Percentiles rank a stretch among this genome's conserved stretches.
Conservation (phyloP, 2,888 invertebrate species). For the Mactromeris polynyma region DNA sequence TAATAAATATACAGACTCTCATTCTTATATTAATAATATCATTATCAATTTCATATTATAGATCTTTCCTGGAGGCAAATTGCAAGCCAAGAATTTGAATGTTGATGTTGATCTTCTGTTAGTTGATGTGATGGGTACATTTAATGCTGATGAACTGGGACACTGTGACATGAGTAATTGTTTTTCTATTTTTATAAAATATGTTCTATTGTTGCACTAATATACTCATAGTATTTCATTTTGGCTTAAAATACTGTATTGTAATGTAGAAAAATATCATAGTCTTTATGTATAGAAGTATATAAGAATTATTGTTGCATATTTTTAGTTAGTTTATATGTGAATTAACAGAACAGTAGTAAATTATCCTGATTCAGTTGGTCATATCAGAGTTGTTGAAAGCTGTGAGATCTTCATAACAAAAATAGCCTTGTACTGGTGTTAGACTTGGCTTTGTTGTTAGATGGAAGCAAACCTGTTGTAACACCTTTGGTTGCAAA, state of each 20-base stretch:
- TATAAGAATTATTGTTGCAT: not conserved
- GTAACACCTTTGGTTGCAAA: too few relatives aligned
- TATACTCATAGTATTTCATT: not conserved
- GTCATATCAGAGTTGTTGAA: too few relatives aligned
- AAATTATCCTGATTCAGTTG: too few relatives aligned
- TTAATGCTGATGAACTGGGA: constrained; percentile 72
- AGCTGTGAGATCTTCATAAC: too few relatives aligned
- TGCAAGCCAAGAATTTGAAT: constrained; percentile 71
- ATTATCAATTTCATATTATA: constrained; percentile 35
- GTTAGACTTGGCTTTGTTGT: too few relatives aligned
- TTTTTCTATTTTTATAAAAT: not conserved
- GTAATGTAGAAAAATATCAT: not conserved
- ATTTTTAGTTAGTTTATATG: too few relatives aligned
- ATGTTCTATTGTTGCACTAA: too few relatives aligned
- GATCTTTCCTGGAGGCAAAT: constrained; percentile 77
- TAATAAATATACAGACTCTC: too few relatives aligned
- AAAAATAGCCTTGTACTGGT: too few relatives aligned
- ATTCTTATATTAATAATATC: too few relatives aligned
- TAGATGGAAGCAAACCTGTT: too few relatives aligned
- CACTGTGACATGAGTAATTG: constrained; percentile 61
- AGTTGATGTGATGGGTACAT: constrained; percentile 77
- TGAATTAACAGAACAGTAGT: too few relatives aligned
- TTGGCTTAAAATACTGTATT: not conserved
- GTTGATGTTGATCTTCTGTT: constrained; percentile 66
- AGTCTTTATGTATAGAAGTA: not conserved